Percentiles rank a stretch among this genome's conserved stretches.
Evolutionary conservation across 2,113 vertebrate species (phyloP).

Genomic region (Centropus bengalensis): DNA sequence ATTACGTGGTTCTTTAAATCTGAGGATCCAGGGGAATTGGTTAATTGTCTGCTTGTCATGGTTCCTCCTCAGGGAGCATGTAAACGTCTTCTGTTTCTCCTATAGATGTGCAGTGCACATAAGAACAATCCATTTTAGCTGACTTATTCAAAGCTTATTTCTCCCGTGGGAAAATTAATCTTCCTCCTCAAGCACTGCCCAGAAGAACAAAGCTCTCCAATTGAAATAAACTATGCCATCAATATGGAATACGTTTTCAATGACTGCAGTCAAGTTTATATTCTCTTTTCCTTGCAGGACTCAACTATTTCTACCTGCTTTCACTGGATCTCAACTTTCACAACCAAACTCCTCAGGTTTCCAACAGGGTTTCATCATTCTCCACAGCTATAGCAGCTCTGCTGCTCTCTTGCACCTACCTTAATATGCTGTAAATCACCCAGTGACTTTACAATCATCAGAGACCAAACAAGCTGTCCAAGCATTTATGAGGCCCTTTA

Average conservation of each 20-base stretch:
- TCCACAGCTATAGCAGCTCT: not conserved
- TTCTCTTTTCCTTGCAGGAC: not conserved
- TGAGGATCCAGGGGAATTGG: constrained; percentile 28
- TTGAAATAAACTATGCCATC: not conserved
- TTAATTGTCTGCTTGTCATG: constrained; percentile 69
- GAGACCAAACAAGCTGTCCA: not conserved
- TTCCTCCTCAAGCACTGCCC: constrained; percentile 22
- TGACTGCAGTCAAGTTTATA: not conserved
- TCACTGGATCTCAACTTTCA: not conserved
- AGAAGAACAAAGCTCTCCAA: constrained; percentile 34
- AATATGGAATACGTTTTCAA: not conserved
- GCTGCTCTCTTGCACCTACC: not conserved
- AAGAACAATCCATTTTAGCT: constrained; percentile 52
- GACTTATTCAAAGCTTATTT: constrained; percentile 65
- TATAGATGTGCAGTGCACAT: constrained; percentile 30
- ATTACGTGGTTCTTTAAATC: constrained; percentile 68
- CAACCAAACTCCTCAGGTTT: not conserved
- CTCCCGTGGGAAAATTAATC: constrained; percentile 71
- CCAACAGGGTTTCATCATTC: not conserved
- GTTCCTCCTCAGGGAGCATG: constrained; percentile 68
- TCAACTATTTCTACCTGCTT: not conserved
- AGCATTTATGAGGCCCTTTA: not conserved
- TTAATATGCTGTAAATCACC: fast-evolving
- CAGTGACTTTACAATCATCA: not conserved
- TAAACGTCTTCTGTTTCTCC: constrained; percentile 60